A percentile compares a stretch with the other conserved stretches of the same genome.
Conservation (phyloP, 2,888 invertebrate genomes). For the Hydrotaea cyrtoneurina region DNA sequence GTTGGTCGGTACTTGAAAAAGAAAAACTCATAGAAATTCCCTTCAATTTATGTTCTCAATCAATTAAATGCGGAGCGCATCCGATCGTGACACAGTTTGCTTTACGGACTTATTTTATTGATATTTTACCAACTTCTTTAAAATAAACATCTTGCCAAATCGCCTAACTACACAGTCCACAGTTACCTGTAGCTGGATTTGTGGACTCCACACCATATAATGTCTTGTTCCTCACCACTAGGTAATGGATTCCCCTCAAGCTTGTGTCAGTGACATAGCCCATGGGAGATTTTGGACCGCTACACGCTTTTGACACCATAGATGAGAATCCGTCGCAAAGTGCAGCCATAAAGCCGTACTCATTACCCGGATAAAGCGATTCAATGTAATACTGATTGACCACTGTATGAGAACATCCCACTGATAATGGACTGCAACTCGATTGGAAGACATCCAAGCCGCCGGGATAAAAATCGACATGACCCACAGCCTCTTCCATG, state of each 20-base stretch:
- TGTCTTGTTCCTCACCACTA: slow-evolving; percentile 65
- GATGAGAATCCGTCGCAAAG: slow-evolving; percentile 69
- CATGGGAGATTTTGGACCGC: slow-evolving; percentile 68
- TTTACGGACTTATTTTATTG: too few relatives aligned
- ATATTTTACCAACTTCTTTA: too few relatives aligned
- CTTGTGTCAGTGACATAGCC: slow-evolving; percentile 68
- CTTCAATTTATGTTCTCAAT: too few relatives aligned
- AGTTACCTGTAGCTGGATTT: too few relatives aligned
- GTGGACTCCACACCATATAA: too few relatives aligned
- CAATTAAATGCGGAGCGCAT: too few relatives aligned
- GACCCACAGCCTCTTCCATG: slow-evolving; percentile 70
- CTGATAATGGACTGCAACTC: slow-evolving; percentile 67
- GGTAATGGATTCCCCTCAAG: slow-evolving; percentile 72
- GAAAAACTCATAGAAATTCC: too few relatives aligned
- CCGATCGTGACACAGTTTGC: too few relatives aligned
- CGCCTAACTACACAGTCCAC: too few relatives aligned
- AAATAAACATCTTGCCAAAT: too few relatives aligned
- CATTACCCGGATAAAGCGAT: slow-evolving; percentile 73
- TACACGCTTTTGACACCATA: slow-evolving; percentile 66
- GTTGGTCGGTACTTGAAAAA: too few relatives aligned
- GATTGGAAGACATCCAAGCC: slow-evolving; percentile 70
- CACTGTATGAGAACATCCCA: slow-evolving; percentile 73
- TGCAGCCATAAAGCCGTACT: slow-evolving; percentile 70
- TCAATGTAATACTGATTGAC: slow-evolving; percentile 73
- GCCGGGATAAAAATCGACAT: slow-evolving; percentile 75